phyloP scores from a whole-genome alignment of 2,113 vertebrate genomes.

The Anhinga anhinga region DNA sequence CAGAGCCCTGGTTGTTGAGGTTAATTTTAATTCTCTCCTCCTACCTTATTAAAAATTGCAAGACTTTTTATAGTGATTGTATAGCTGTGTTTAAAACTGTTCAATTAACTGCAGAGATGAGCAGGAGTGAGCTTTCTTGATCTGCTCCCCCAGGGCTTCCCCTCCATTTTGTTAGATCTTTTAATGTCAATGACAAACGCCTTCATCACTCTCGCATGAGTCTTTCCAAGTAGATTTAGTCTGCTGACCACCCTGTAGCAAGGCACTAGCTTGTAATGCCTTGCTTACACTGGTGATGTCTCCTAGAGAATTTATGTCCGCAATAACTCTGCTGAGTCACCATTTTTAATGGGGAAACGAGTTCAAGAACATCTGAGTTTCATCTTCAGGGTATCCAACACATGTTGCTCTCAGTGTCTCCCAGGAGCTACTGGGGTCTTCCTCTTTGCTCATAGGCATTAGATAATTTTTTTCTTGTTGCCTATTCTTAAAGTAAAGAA shows the following conservation, averaged over 20 bases:
- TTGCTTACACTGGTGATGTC: neutral
- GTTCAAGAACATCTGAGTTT: neutral
- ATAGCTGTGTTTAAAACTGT: constrained; percentile 13
- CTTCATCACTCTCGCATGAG: neutral
- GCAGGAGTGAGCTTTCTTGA: neutral
- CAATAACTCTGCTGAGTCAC: neutral
- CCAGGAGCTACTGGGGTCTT: neutral
- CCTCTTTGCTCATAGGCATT: neutral
- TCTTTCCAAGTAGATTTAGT: neutral
- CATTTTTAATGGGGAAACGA: neutral
- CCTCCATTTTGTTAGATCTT: neutral
- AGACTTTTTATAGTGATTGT: neutral
- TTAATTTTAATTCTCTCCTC: constrained; percentile 15
- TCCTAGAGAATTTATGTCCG: neutral
- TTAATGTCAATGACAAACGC: neutral
- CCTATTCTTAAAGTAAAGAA: neutral
- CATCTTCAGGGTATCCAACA: neutral
- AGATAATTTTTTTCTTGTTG: neutral
- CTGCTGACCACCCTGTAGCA: neutral
- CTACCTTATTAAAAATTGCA: neutral
- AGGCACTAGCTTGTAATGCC: neutral
- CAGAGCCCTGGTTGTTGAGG: neutral
- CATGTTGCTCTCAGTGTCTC: neutral
- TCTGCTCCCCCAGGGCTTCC: neutral
- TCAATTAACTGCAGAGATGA: neutral